Conservation (phyloP, 53 echinoderm and acorn worm genomes). For the Arbacia lixula region DNA sequence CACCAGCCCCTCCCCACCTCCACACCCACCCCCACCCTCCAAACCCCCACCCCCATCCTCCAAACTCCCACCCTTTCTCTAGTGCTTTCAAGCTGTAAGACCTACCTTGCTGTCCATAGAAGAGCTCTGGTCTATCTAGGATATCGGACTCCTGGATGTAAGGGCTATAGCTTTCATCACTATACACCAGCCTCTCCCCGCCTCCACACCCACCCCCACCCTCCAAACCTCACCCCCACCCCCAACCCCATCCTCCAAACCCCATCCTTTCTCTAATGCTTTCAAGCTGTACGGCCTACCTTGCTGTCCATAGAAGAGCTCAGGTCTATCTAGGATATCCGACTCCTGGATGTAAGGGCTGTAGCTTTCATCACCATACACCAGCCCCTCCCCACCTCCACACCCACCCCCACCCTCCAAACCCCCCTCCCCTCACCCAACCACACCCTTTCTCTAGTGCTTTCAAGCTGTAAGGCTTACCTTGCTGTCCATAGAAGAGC, state of each 20-base stretch:
- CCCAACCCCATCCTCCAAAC: too few species aligned
- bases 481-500: conserved; percentile 89
- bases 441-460: not conserved
- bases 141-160: conserved; percentile 96
- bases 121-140: conserved; percentile 85
- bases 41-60: too few species aligned
- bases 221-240: too few species aligned
- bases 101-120: conserved; percentile 79
- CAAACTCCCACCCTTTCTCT: too few species aligned
- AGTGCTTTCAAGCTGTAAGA: not conserved
- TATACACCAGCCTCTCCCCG: conserved; percentile 85
- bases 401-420: too few species aligned
- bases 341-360: conserved; percentile 96
- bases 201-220: too few species aligned
- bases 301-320: conserved; percentile 87
- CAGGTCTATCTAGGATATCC: conserved; percentile 86
- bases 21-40: too few species aligned
- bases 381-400: conserved; percentile 82
- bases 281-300: not conserved
- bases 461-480: not conserved
- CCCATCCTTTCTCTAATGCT: not conserved
- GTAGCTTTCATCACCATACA: conserved; percentile 94
- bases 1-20: conserved; percentile 86
- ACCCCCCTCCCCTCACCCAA: too few species aligned
- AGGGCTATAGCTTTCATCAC: conserved; percentile 91